Conservation (phyloP, 2,888 invertebrate genomes). For the Ceraclea dissimilis region DNA sequence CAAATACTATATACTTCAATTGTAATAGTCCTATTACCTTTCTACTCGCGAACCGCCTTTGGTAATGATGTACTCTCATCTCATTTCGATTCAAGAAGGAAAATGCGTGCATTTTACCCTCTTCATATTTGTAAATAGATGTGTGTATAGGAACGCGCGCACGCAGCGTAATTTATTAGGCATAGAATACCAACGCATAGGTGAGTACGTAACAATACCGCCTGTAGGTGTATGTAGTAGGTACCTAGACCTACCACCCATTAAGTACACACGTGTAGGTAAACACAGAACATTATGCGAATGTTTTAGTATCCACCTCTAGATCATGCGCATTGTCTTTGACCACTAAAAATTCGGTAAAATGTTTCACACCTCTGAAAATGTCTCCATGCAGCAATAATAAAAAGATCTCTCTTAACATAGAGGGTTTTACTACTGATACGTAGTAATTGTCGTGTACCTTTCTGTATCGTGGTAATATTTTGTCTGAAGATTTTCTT, state of each 20-base stretch:
- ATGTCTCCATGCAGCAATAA: not conserved
- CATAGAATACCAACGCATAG: not conserved
- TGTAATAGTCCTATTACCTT: not conserved
- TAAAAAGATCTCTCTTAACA: conserved; percentile 2
- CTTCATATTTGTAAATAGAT: conserved; percentile 1
- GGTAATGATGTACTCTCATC: not conserved
- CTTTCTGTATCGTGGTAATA: not conserved
- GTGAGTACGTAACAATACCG: no score
- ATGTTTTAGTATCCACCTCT: not conserved
- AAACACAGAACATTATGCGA: not conserved
- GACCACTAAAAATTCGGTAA: conserved; percentile 1
- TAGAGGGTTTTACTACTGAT: not conserved
- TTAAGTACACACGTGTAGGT: not conserved
- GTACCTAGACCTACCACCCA: not conserved
- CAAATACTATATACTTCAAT: not conserved
- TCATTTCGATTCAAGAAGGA: not conserved
- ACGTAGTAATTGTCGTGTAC: conserved; percentile 2
- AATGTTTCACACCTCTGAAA: conserved; percentile 3
- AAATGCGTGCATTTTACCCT: conserved; percentile 10
- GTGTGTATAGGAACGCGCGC: conserved; percentile 13
- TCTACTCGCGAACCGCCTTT: not conserved
- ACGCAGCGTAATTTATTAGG: conserved; percentile 10
- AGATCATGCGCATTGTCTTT: conserved; percentile 24
- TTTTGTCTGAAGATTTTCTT: not conserved
- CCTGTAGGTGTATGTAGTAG: not conserved